Conservation (phyloP, 2,113 vertebrate genomes). For the Malurus melanocephalus region DNA sequence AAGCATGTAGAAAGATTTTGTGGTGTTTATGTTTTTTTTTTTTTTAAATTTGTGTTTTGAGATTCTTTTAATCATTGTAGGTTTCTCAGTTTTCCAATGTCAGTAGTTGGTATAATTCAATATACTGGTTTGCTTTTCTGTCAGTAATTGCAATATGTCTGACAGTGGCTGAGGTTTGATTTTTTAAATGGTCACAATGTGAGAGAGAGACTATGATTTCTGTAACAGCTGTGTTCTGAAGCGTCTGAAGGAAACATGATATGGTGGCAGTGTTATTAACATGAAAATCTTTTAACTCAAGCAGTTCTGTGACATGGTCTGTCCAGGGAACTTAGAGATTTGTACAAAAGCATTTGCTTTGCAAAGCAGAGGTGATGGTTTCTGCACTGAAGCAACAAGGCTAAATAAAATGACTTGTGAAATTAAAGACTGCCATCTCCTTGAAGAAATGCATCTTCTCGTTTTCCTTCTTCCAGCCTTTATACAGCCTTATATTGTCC, state of each 20-base stretch:
- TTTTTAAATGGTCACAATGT: neutral
- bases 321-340: neutral
- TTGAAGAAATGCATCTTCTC: slow-evolving; percentile 44
- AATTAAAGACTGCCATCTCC: slow-evolving; percentile 31
- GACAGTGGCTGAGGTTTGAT: neutral
- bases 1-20: neutral
- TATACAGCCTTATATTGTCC: slow-evolving; percentile 30
- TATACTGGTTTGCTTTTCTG: neutral
- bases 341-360: slow-evolving; percentile 40
- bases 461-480: slow-evolving; percentile 30
- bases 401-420: slow-evolving; percentile 26
- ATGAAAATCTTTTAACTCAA: slow-evolving; percentile 17
- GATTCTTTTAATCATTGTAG: neutral
- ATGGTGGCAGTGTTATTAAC: slow-evolving; percentile 20
- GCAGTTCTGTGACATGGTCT: slow-evolving; percentile 8
- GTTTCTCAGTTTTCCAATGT: neutral
- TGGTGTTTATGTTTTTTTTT: neutral
- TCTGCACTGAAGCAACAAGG: slow-evolving; percentile 38
- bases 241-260: slow-evolving; percentile 29
- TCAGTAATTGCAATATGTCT: neutral
- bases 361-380: neutral
- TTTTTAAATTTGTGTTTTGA: neutral
- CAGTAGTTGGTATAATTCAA: neutral
- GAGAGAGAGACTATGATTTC: neutral
- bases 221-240: slow-evolving; percentile 19